These are phyloP conservation scores for Antennarius striatus DNA, from an alignment of 2,113 vertebrate genomes.

Conservation along the genomic window DNA sequence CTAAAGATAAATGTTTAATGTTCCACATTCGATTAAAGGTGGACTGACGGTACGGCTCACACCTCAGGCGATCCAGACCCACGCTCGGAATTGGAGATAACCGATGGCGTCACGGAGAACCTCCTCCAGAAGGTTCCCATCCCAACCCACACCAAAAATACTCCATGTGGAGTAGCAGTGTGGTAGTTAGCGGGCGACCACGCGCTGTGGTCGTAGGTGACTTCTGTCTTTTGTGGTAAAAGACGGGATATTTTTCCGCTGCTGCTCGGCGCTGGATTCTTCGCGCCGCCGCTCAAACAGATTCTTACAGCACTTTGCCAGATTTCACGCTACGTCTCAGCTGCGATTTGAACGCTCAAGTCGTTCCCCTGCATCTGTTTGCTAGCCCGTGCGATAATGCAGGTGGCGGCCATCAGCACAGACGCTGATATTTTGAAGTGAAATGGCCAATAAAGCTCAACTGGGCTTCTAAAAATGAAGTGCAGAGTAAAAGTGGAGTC, in stretches of 20 bases:
- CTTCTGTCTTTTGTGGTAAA: slow-evolving; percentile 21
- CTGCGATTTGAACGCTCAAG: slow-evolving; percentile 44
- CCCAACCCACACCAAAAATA: slow-evolving; percentile 40
- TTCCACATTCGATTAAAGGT: no score
- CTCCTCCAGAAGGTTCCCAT: slow-evolving; percentile 22
- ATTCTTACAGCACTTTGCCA: slow-evolving; percentile 54
- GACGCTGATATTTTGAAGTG: slow-evolving; percentile 54
- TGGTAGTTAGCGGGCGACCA: slow-evolving; percentile 24
- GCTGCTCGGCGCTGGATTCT: background rate
- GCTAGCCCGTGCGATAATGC: slow-evolving; percentile 52
- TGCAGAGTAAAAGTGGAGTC: slow-evolving; percentile 28
- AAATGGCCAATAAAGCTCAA: slow-evolving; percentile 61
- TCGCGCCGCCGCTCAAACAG: slow-evolving; percentile 36
- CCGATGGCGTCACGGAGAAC: background rate
- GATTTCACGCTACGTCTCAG: slow-evolving; percentile 52
- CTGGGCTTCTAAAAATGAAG: slow-evolving; percentile 57
- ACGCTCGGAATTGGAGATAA: no score
- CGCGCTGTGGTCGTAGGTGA: slow-evolving; percentile 38
- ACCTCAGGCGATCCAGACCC: background rate
- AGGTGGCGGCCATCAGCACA: slow-evolving; percentile 57
- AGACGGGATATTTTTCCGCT: background rate
- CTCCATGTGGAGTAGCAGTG: slow-evolving; percentile 30
- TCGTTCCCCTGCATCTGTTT: slow-evolving; percentile 58
- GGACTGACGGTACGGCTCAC: background rate
- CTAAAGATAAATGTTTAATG: no score